These are phyloP conservation scores for Trididemnum nubilum DNA, from an alignment of 23 tunicate species.

Conservation along the genomic window DNA sequence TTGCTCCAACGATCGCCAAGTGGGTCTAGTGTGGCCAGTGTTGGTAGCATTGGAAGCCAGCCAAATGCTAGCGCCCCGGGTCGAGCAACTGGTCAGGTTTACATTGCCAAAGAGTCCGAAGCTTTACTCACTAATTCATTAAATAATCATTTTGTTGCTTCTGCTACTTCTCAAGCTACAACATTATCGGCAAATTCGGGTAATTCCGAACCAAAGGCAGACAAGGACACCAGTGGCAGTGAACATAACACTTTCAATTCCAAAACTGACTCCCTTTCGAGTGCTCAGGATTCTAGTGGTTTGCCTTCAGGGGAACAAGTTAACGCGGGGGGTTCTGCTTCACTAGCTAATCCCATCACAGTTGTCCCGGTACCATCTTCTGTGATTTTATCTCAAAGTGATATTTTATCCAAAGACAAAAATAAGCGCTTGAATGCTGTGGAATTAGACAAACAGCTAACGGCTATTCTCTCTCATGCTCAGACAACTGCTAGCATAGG, in stretches of 20 bases:
- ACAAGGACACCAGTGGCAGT: constrained; percentile 36
- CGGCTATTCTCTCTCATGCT: constrained; percentile 75
- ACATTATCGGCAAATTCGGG: background rate
- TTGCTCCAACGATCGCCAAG: constrained; percentile 78
- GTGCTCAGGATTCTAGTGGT: background rate
- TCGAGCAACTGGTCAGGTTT: background rate
- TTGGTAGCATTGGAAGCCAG: constrained; percentile 66
- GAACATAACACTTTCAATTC: constrained; percentile 19
- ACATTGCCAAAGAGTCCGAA: constrained; percentile 2
- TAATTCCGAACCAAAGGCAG: background rate
- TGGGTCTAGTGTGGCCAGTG: constrained; percentile 82
- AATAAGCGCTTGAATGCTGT: constrained; percentile 28
- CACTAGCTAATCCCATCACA: background rate
- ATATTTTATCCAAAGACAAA: constrained; percentile 15
- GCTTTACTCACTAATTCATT: constrained; percentile 16
- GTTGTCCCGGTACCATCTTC: background rate
- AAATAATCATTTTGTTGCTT: constrained; percentile 4
- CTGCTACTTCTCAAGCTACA: background rate
- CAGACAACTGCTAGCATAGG: constrained; percentile 9
- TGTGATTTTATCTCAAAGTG: background rate
- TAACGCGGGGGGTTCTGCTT: background rate
- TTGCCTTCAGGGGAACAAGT: background rate
- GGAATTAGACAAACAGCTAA: constrained; percentile 86
- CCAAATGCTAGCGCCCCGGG: background rate
- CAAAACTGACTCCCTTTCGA: background rate